Evolutionary conservation across 2,113 vertebrate genomes (phyloP).

Genomic region (Pseudopodoces humilis): DNA sequence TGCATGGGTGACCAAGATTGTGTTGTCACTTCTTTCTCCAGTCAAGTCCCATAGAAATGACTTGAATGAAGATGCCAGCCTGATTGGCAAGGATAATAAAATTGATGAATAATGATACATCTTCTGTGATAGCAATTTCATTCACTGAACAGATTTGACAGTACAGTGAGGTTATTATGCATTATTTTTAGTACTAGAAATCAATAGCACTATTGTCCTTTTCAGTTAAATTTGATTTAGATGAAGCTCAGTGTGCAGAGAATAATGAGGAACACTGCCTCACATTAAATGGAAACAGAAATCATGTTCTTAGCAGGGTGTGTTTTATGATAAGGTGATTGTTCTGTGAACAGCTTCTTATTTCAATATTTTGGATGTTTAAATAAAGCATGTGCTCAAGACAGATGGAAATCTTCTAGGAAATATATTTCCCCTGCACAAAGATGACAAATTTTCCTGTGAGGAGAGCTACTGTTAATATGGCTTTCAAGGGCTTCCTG

Average conservation of each 20-base stretch:
- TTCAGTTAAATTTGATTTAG: conserved; percentile 64
- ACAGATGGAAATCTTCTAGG: conserved; percentile 22
- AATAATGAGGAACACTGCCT: conserved; percentile 47
- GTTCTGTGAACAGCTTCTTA: conserved; percentile 8
- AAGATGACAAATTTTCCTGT: not conserved
- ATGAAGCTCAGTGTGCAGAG: conserved; percentile 28
- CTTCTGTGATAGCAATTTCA: conserved; percentile 46
- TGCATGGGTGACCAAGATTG: not conserved
- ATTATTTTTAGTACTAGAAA: conserved; percentile 65
- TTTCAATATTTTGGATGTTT: conserved; percentile 58
- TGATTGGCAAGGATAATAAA: conserved; percentile 25
- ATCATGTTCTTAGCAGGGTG: conserved; percentile 48
- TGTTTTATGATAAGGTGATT: conserved; percentile 56
- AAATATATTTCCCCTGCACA: not conserved
- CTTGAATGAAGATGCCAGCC: conserved; percentile 35
- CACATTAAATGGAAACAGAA: conserved; percentile 55
- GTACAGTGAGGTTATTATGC: conserved; percentile 51
- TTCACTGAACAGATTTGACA: conserved; percentile 51
- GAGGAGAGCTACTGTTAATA: not conserved
- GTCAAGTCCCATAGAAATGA: not conserved
- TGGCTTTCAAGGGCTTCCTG: not conserved
- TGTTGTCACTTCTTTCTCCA: conserved; percentile 14
- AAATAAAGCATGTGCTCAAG: conserved; percentile 20
- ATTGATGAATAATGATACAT: conserved; percentile 57
- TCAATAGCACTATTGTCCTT: conserved; percentile 66